Base-by-base conservation (phyloP, 2,797 vertebrate species). In the Myotis pilosus region DNA sequence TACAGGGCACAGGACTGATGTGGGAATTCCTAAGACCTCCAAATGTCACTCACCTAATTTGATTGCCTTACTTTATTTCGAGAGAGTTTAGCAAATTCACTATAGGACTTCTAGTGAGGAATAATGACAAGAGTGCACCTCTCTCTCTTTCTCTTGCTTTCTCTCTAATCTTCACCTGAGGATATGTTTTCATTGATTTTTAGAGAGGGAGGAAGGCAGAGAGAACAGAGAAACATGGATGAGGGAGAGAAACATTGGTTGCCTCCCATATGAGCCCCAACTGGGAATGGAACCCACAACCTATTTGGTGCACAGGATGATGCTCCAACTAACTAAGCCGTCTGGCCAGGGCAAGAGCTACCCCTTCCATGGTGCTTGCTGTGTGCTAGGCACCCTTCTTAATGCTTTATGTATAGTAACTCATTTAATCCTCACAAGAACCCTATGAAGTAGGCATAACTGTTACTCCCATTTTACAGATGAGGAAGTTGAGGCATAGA, bases 301-400 rank as follows among this genome's bases (percentile, higher is more conserved):
- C n/a, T 9, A n/a, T 33, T 57, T 19, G 64, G 17, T 33, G 8
- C 7, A 33, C 3, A 19, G n/a, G 64, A 19, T 17, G 64, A 19
- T 19, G 64, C 64, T 66, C 64, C n/a, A 33, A 66, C 64, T n/a
- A 9, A 20, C 62, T 17, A 6, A 8, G 62, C 62, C 7, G 1
- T 15, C 30, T 30, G 60, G 60, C 28, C 28, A n/a, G 13, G 30
- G 62, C 62, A n/a, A 30, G 62, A n/a, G 12, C 15, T 41, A 0
- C 2, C 3, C 23, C 28, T 44, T 81, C 1, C 0, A 1, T 6
- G 19, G 11, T 25, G 28, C 6, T 66, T 38, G 2, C 2, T 28
- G 3, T 20, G 3, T 19, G 38, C 12, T n/a, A 49, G 41, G 1
- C 0, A 5, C 5, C 1, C 0, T 23, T 49, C 53, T 13, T 36